Conservation (phyloP, 2,113 vertebrate species). For the Pagrus major region DNA sequence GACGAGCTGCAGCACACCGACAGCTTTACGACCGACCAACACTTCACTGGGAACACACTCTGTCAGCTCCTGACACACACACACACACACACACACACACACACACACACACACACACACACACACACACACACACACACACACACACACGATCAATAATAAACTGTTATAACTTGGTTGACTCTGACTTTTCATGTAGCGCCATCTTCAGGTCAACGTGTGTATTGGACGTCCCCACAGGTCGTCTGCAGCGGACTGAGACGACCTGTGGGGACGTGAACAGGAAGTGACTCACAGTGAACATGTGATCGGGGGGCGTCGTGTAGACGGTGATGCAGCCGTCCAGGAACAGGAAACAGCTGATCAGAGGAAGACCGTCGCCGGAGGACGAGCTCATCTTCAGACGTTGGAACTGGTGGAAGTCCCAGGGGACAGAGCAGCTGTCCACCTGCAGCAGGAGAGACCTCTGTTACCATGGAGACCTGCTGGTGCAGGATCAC, state of each 20-base stretch:
- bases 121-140: neutral
- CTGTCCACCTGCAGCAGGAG: slow-evolving; percentile 44
- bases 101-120: neutral
- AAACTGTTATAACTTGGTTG: no score
- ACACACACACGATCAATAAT: no score
- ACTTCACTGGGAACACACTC: neutral
- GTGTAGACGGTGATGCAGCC: slow-evolving; percentile 44
- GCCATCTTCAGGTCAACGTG: no score
- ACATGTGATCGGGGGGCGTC: neutral
- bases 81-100: neutral
- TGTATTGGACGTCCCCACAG: no score
- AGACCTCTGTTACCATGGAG: neutral
- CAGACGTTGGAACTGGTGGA: slow-evolving; percentile 39
- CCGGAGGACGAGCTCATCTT: neutral
- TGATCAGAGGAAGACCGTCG: slow-evolving; percentile 24
- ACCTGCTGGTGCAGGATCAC: neutral
- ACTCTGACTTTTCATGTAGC: no score
- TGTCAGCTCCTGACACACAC: slow-evolving; percentile 11
- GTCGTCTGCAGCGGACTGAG: no score
- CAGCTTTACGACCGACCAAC: fast-evolving
- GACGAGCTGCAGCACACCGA: slow-evolving; percentile 82
- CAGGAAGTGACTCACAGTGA: slow-evolving; percentile 33
- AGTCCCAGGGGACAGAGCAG: slow-evolving; percentile 38
- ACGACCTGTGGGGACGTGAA: neutral
- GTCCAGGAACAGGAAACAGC: slow-evolving; percentile 56